Evolutionary conservation across 2,888 invertebrate species (phyloP).

Genomic region (Adela reaumurella): DNA sequence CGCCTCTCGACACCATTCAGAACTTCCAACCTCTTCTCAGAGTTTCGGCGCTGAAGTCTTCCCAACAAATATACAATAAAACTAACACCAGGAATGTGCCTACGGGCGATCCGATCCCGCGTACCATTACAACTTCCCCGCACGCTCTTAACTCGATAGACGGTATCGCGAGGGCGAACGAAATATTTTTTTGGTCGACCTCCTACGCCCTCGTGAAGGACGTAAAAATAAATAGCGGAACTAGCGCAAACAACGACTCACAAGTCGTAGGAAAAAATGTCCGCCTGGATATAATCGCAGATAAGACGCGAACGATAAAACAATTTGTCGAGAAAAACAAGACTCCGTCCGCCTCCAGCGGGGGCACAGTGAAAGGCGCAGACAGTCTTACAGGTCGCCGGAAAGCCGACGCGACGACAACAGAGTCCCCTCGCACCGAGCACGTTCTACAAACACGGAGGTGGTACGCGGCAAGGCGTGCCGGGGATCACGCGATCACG

Average conservation of each 20-base stretch:
- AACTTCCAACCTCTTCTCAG: no score
- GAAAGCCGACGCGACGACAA: no score
- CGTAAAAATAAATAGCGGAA: background rate
- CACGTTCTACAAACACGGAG: no score
- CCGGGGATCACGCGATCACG: no score
- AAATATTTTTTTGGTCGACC: background rate
- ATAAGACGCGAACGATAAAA: background rate
- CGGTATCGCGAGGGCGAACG: background rate
- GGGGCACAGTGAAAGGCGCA: no score
- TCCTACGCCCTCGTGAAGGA: background rate
- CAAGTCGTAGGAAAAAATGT: background rate
- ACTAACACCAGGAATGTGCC: background rate
- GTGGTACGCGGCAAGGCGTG: no score
- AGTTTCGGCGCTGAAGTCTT: background rate
- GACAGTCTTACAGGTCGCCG: no score
- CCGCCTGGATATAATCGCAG: background rate
- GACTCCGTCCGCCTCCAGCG: background rate
- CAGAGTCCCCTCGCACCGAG: no score
- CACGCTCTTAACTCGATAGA: background rate
- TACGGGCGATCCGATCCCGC: background rate
- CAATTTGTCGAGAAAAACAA: background rate
- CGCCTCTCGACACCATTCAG: background rate
- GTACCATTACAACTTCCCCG: background rate
- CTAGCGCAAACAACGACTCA: background rate
- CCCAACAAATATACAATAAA: background rate